phyloP scores from a whole-genome alignment of 2,888 invertebrate genomes.

The Eupsilia transversa region DNA sequence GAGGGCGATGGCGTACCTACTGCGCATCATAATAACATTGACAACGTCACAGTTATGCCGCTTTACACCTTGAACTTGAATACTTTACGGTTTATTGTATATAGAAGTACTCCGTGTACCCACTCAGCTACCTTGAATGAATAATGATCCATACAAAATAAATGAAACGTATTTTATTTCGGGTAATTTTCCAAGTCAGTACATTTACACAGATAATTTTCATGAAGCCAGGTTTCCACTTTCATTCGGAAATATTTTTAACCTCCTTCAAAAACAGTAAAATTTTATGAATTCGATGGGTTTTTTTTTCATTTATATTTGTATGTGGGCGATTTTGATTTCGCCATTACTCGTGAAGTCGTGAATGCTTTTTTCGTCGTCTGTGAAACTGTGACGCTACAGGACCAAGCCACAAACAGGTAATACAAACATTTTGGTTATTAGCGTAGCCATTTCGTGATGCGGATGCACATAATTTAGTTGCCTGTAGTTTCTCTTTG shows the following conservation, averaged over 20 bases:
- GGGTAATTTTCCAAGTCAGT: neutral
- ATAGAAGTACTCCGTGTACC: conserved; percentile 13
- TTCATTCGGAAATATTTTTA: neutral
- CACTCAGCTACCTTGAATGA: conserved; percentile 3
- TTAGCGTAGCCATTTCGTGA: neutral
- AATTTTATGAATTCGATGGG: neutral
- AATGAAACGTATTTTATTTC: neutral
- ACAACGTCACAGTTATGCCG: conserved; percentile 13
- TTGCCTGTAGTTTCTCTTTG: neutral
- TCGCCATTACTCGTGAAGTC: neutral
- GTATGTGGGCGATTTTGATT: neutral
- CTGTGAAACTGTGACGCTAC: conserved; percentile 8
- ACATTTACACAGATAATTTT: neutral
- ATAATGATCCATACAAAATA: conserved; percentile 2
- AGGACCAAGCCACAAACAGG: neutral
- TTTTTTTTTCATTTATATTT: neutral
- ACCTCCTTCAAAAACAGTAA: neutral
- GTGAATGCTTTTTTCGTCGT: neutral
- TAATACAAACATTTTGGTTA: neutral
- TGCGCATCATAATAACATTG: conserved; percentile 5
- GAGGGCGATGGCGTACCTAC: neutral
- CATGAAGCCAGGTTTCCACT: neutral
- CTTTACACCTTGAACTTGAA: conserved; percentile 39
- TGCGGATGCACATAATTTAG: neutral
- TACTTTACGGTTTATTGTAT: conserved; percentile 22